Conservation (phyloP, 2,113 vertebrate species). For the Atlantisia rogersi region DNA sequence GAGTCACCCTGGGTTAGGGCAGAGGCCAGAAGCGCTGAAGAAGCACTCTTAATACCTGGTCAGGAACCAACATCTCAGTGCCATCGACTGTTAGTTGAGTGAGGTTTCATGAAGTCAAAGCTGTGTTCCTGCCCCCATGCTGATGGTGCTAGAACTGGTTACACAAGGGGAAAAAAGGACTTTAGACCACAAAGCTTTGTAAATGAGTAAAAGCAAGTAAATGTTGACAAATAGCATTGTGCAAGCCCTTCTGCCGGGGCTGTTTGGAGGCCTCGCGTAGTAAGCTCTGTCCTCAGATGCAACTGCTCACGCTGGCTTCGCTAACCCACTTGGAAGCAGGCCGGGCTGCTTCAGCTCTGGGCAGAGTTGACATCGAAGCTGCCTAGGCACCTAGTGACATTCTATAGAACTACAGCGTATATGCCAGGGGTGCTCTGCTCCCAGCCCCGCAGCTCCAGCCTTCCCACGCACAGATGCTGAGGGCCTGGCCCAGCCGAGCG, state of each 20-base stretch:
- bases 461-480: accelerated
- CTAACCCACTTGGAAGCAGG: slow-evolving; percentile 33
- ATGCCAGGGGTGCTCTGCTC: accelerated
- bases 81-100: accelerated
- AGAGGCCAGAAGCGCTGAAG: neutral
- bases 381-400: accelerated
- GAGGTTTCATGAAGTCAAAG: neutral
- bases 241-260: neutral
- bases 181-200: slow-evolving; percentile 47
- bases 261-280: neutral
- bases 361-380: neutral
- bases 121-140: accelerated
- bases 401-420: accelerated
- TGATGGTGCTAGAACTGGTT: neutral
- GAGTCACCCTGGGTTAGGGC: accelerated
- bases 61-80: accelerated
- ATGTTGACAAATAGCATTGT: slow-evolving; percentile 65
- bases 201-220: slow-evolving; percentile 67
- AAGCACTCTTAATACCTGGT: accelerated
- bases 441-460: accelerated
- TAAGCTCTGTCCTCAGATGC: neutral
- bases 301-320: neutral
- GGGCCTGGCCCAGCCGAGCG: accelerated
- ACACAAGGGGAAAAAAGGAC: slow-evolving; percentile 16
- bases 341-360: neutral